phyloP scores from a whole-genome alignment of 2,113 vertebrate species.

The Gambusia holbrooki region DNA sequence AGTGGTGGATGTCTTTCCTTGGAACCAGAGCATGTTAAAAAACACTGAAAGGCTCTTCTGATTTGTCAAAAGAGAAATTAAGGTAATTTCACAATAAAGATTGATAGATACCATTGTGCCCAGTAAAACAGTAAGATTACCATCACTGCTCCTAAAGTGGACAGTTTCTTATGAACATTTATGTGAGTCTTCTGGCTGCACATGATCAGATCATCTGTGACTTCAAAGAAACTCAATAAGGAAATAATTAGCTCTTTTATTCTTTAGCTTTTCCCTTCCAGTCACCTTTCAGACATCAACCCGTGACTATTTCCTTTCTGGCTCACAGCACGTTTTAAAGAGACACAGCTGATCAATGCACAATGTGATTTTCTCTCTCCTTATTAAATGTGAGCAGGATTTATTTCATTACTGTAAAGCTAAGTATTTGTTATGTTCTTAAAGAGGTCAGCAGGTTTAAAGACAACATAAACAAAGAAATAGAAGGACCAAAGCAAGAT shows the following conservation, averaged over 20 bases:
- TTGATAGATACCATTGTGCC: neutral
- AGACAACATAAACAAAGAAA: conserved; percentile 29
- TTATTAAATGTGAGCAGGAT: conserved; percentile 53
- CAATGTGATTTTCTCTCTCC: conserved; percentile 40
- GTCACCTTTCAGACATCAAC: conserved; percentile 1
- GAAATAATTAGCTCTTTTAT: neutral
- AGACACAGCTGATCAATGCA: conserved; percentile 34
- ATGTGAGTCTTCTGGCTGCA: neutral
- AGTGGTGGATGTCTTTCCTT: no score
- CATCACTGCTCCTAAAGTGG: neutral
- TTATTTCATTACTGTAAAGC: conserved; percentile 52
- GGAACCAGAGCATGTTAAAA: neutral
- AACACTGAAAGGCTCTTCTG: neutral
- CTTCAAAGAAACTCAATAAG: neutral
- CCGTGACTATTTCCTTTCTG: neutral
- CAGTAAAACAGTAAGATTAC: neutral
- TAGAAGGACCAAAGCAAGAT: conserved; percentile 5
- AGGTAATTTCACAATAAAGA: neutral
- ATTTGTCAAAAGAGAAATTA: neutral
- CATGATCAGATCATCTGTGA: neutral
- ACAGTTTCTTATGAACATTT: neutral
- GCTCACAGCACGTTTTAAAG: conserved; percentile 24
- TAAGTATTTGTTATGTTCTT: conserved; percentile 12
- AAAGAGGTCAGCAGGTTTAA: conserved; percentile 25
- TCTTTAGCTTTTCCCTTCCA: neutral